phyloP scores from a whole-genome alignment of 2,797 vertebrate genomes.

The Gastrophryne carolinensis region DNA sequence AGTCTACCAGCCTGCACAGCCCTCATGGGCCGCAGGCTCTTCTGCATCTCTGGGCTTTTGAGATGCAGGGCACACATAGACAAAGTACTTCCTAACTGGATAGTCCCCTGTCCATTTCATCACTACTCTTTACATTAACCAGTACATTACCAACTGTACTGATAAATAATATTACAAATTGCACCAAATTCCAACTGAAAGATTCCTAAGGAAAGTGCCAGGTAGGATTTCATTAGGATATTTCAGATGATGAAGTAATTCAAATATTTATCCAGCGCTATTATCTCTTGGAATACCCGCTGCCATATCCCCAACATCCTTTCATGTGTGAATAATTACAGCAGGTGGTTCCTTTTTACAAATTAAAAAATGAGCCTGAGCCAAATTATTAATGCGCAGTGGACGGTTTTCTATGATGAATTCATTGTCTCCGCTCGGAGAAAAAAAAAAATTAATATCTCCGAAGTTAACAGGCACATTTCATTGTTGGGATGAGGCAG shows the following conservation, averaged over 20 bases:
- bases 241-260: not conserved
- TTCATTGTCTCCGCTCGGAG: not conserved
- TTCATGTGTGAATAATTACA: conserved; percentile 9
- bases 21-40: no score
- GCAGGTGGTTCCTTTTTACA: conserved; percentile 2
- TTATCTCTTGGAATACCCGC: not conserved
- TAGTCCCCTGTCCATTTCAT: no score
- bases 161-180: no score
- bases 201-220: no score
- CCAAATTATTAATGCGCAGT: not conserved
- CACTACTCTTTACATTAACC: no score
- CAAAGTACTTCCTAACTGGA: no score
- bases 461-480: not conserved
- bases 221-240: not conserved
- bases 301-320: not conserved
- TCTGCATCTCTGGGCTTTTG: no score
- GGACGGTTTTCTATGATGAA: not conserved
- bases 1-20: no score
- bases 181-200: no score
- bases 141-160: no score
- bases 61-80: no score
- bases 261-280: conserved; percentile 1
- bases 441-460: not conserved
- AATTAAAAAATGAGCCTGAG: not conserved
- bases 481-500: not conserved